These are phyloP conservation scores for Eriocheir sinensis DNA, from an alignment of 1,140 invertebrate species.

Conservation along the genomic window DNA sequence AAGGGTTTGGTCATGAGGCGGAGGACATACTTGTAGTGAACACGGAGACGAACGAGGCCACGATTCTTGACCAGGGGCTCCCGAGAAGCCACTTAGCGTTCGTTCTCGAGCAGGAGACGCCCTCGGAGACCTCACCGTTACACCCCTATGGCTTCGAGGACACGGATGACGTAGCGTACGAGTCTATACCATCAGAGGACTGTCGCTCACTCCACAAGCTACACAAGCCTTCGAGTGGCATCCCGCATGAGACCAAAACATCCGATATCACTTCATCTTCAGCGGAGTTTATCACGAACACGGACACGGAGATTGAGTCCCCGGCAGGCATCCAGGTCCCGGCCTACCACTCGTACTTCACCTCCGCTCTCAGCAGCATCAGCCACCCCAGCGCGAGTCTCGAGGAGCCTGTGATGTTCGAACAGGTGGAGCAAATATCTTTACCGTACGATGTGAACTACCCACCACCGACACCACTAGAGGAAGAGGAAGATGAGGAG, in stretches of 20 bases:
- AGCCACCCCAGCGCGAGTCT: constrained; percentile 66
- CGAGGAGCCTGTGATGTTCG: constrained; percentile 49
- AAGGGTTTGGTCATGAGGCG: constrained; percentile 80
- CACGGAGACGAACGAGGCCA: constrained; percentile 84
- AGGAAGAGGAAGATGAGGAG: constrained; percentile 35
- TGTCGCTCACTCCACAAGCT: constrained; percentile 53
- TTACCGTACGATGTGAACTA: constrained; percentile 72
- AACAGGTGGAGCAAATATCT: constrained; percentile 71
- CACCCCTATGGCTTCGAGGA: constrained; percentile 52
- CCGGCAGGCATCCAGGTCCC: constrained; percentile 66
- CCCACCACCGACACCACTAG: background rate
- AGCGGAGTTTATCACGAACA: constrained; percentile 17
- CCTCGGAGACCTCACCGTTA: constrained; percentile 35
- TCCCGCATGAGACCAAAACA: background rate
- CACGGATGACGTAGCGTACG: constrained; percentile 68
- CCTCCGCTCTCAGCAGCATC: constrained; percentile 67
- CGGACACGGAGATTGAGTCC: background rate
- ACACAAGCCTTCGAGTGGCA: constrained; percentile 30
- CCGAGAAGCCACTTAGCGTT: constrained; percentile 74
- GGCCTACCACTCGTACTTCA: constrained; percentile 73
- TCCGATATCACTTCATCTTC: constrained; percentile 46
- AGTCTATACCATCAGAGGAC: constrained; percentile 68
- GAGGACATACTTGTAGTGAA: constrained; percentile 84
- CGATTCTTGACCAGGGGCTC: constrained; percentile 82
- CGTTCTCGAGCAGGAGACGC: constrained; percentile 56